Conservation (phyloP, 2,797 vertebrate genomes). For the Centropyge bicolor region DNA sequence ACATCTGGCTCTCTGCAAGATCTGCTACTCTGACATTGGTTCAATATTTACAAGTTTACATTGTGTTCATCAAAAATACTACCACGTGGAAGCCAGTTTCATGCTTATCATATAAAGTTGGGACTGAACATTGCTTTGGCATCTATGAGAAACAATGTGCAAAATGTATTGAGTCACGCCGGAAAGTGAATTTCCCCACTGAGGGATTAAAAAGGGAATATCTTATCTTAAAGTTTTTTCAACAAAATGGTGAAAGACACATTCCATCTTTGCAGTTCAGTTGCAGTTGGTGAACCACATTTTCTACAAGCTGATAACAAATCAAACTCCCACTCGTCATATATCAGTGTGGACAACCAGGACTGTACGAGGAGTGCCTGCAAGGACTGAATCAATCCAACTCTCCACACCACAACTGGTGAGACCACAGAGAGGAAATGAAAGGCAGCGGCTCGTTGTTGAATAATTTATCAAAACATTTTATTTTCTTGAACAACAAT, state of each 20-base stretch:
- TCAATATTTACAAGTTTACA: background rate
- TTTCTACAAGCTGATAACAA: background rate
- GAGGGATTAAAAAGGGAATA: too few relatives aligned
- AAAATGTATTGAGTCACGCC: background rate
- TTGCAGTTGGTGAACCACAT: background rate
- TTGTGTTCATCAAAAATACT: background rate
- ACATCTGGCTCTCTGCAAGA: too few relatives aligned
- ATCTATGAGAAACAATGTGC: background rate
- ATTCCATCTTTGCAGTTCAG: background rate
- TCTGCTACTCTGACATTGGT: background rate
- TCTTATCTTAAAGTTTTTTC: too few relatives aligned
- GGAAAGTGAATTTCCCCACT: too few relatives aligned
- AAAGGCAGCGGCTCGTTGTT: constrained; percentile 1
- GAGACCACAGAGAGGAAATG: constrained; percentile 12
- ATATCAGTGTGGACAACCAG: background rate
- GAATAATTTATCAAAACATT: constrained; percentile 86
- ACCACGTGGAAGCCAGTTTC: too few relatives aligned
- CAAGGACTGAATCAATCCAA: constrained; percentile 1
- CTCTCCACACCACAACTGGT: background rate
- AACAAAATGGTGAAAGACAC: background rate
- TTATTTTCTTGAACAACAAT: constrained; percentile 85
- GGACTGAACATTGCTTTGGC: too few relatives aligned
- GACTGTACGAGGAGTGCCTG: background rate
- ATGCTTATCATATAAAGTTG: too few relatives aligned
- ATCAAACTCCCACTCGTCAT: background rate